phyloP scores from a whole-genome alignment of 64 coral and sea anemone genomes.

The Stichodactyla mertensii region DNA sequence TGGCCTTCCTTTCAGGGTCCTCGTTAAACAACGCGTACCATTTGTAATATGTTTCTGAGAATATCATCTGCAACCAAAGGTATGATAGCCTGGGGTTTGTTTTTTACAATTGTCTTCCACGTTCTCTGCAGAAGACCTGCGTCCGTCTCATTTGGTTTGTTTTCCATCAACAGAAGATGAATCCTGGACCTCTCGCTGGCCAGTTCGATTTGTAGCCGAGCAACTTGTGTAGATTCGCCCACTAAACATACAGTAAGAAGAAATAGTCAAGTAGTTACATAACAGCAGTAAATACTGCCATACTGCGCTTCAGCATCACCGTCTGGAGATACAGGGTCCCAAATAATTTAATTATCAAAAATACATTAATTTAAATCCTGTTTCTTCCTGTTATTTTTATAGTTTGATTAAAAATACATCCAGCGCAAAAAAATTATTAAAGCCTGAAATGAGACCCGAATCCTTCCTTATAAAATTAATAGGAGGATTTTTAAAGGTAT shows the following conservation, averaged over 20 bases:
- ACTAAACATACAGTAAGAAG: not conserved
- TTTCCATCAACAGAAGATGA: slow-evolving; percentile 7
- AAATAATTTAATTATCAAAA: too few species aligned
- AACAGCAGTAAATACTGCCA: too few species aligned
- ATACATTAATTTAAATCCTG: too few species aligned
- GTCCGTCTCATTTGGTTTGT: not conserved
- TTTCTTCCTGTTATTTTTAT: too few species aligned
- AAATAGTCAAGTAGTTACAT: not conserved
- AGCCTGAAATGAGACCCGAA: too few species aligned
- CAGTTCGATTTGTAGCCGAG: not conserved
- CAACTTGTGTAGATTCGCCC: not conserved
- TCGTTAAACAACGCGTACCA: not conserved
- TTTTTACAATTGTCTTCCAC: not conserved
- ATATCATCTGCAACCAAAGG: not conserved
- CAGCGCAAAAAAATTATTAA: too few species aligned
- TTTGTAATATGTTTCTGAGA: not conserved
- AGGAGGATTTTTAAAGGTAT: too few species aligned
- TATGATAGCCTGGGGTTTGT: not conserved
- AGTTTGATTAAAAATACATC: too few species aligned
- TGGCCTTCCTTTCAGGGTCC: too few species aligned
- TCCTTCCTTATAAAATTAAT: too few species aligned
- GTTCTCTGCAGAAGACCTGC: not conserved
- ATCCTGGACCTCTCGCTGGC: not conserved
- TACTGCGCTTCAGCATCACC: too few species aligned
- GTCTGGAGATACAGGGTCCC: too few species aligned